Evolutionary conservation across 2,113 vertebrate species (phyloP).

Genomic region (Laticauda colubrina): DNA sequence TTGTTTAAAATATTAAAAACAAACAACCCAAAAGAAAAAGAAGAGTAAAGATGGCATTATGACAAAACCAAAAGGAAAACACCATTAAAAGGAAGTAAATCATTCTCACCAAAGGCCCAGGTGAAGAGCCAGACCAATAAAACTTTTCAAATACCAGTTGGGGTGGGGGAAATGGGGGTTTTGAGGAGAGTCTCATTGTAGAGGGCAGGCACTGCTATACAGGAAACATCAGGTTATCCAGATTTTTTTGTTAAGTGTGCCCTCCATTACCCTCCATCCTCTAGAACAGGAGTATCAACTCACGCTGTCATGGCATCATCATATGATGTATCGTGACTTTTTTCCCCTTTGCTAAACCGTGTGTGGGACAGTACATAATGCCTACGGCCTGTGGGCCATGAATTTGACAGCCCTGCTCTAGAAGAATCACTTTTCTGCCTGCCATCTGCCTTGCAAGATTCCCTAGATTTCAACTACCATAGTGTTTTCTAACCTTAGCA

Average conservation of each 20-base stretch:
- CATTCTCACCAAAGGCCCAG: background rate
- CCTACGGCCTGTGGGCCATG: too few relatives aligned
- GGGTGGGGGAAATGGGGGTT: background rate
- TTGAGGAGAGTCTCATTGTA: background rate
- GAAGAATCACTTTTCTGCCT: background rate
- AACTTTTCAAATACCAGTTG: background rate
- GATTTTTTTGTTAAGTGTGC: background rate
- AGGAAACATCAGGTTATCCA: background rate
- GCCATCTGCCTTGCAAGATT: too few relatives aligned
- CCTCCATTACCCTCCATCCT: background rate
- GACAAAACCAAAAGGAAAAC: background rate
- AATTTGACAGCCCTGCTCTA: too few relatives aligned
- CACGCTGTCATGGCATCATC: rapidly evolving
- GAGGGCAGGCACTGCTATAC: background rate
- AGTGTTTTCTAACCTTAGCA: background rate
- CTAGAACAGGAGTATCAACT: background rate
- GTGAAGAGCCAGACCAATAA: background rate
- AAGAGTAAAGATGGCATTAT: background rate
- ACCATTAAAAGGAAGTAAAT: background rate
- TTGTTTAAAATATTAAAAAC: background rate
- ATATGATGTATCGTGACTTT: too few relatives aligned
- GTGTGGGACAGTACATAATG: too few relatives aligned
- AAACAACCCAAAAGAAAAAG: background rate
- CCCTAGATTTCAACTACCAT: background rate
- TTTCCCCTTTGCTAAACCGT: too few relatives aligned